These are phyloP conservation scores for Ceratosolen fusciceps DNA, from an alignment of 1,140 invertebrate species.

Conservation along the genomic window DNA sequence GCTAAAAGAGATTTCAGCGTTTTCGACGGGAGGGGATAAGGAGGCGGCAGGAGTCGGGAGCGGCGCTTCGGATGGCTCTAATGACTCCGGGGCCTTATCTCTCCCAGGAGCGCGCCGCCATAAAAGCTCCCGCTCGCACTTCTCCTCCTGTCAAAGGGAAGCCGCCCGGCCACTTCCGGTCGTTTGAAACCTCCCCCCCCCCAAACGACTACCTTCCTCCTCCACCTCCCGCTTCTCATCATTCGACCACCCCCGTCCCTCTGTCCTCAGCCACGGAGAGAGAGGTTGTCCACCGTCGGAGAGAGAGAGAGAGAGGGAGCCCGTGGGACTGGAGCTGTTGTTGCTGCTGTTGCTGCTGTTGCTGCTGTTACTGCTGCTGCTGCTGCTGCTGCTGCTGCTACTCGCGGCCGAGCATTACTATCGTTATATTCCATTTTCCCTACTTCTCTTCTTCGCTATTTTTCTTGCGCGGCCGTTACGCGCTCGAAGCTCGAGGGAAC, in stretches of 20 bases:
- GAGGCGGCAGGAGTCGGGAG: not conserved
- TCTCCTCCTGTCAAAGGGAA: slow-evolving; percentile 52
- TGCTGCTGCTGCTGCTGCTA: no score
- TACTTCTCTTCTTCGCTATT: slow-evolving; percentile 23
- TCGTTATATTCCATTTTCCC: slow-evolving; percentile 24
- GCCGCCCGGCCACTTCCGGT: slow-evolving; percentile 58
- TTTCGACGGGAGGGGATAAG: not conserved
- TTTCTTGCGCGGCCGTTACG: slow-evolving; percentile 39
- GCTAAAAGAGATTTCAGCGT: not conserved
- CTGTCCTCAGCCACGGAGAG: no score
- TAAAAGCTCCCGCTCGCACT: slow-evolving; percentile 30
- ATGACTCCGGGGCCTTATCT: not conserved
- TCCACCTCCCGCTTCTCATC: no score
- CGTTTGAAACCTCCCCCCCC: slow-evolving; percentile 47
- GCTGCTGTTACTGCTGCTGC: no score
- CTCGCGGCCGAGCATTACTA: slow-evolving; percentile 20
- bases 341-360: no score
- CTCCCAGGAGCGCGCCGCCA: not conserved
- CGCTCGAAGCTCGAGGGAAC: slow-evolving; percentile 1
- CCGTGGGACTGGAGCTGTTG: no score
- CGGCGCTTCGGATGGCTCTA: slow-evolving; percentile 14
- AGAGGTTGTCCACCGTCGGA: no score
- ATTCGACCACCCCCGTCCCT: no score
- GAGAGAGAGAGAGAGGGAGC: no score
- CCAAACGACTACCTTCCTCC: not conserved